Evolutionary conservation across 2,797 vertebrate species (phyloP).

Genomic region (Hozukius guyotensis): DNA sequence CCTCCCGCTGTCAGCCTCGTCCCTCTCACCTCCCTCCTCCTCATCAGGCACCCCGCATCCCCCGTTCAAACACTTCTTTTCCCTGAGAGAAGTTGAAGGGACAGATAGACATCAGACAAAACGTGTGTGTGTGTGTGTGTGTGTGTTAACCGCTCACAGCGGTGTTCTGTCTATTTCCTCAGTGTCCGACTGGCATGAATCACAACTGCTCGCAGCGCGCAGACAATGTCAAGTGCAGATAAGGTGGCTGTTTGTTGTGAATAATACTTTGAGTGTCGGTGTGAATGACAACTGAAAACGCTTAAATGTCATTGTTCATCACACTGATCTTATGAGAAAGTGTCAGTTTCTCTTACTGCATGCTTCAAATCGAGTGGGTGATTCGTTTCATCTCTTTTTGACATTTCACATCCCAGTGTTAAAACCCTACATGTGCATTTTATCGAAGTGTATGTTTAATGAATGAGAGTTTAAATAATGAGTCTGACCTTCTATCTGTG

Average conservation of each 20-base stretch:
- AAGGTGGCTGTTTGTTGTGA: conserved; percentile 35
- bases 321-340: background rate
- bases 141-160: conserved; percentile 11
- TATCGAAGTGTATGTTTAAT: background rate
- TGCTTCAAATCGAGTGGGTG: background rate
- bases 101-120: conserved; percentile 27
- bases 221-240: conserved; percentile 20
- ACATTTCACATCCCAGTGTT: background rate
- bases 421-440: background rate
- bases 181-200: conserved; percentile 23
- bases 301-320: background rate
- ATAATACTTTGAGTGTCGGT: conserved; percentile 15
- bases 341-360: background rate
- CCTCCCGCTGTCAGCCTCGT: conserved; percentile 82
- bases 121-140: background rate
- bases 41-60: conserved; percentile 94
- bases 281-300: conserved; percentile 22
- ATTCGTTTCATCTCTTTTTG: background rate
- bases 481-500: conserved; percentile 70
- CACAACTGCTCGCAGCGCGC: conserved; percentile 6
- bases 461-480: background rate
- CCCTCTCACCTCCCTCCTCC: conserved; percentile 87
- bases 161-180: conserved; percentile 14
- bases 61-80: conserved; percentile 92
- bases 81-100: conserved; percentile 59